Conservation (phyloP, 2,888 invertebrate species). For the Limulus polyphemus region DNA sequence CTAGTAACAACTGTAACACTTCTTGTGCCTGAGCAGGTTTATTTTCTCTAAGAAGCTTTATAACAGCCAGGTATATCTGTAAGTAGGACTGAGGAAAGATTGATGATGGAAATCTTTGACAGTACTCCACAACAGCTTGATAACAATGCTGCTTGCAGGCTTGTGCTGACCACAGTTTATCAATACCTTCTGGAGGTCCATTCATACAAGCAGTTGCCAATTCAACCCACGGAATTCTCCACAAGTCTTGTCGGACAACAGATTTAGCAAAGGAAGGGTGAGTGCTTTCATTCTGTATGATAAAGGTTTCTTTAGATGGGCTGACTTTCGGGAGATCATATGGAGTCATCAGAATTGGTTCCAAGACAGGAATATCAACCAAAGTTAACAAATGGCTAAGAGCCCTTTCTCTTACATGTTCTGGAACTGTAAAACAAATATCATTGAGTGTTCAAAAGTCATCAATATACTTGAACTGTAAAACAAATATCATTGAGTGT, state of each 20-base stretch:
- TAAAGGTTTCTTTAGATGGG: conserved; percentile 4
- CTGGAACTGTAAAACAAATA: no score
- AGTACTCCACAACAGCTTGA: conserved; percentile 13
- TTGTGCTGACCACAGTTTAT: conserved; percentile 18
- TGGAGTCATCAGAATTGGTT: conserved; percentile 14
- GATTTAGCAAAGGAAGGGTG: conserved; percentile 10
- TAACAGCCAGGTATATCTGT: conserved; percentile 13
- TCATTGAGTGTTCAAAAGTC: no score
- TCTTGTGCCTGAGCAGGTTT: conserved; percentile 8
- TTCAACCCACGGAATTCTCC: conserved; percentile 14
- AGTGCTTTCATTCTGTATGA: conserved; percentile 8
- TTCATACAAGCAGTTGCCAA: conserved; percentile 13
- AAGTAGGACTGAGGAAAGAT: conserved; percentile 17
- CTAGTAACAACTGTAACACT: conserved; percentile 13
- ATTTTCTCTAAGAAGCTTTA: conserved; percentile 11
- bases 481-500: no score
- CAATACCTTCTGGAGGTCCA: conserved; percentile 13
- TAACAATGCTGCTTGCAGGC: conserved; percentile 21
- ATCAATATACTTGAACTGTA: no score
- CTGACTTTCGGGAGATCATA: conserved; percentile 9
- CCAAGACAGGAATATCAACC: conserved; percentile 17
- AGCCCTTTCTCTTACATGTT: conserved; percentile 5
- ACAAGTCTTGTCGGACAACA: conserved; percentile 7
- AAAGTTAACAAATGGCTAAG: conserved; percentile 12
- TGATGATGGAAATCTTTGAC: conserved; percentile 11